Evolutionary conservation across 2,113 vertebrate species (phyloP).

Genomic region (Arenaria interpres): DNA sequence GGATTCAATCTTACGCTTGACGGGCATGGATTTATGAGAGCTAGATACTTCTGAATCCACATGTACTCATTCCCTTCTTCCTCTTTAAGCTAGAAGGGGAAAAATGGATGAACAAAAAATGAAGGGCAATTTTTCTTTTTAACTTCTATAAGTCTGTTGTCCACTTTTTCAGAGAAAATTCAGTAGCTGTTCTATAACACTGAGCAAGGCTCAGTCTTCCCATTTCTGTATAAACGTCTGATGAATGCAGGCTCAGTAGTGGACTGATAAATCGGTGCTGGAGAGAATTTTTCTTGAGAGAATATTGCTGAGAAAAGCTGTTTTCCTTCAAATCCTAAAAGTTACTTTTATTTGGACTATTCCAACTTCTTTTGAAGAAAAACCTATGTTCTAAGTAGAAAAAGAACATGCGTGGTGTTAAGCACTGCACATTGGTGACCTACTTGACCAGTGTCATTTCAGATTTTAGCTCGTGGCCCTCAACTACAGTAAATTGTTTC

Average conservation of each 20-base stretch:
- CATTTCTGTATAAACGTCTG: conserved; percentile 5
- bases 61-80: background rate
- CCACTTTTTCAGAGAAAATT: conserved; percentile 33
- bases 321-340: conserved; percentile 2
- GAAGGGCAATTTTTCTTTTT: conserved; percentile 46
- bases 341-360: background rate
- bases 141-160: background rate
- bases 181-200: background rate
- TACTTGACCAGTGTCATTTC: background rate
- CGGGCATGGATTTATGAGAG: background rate
- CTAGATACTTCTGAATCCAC: background rate
- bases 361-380: background rate
- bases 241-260: conserved; percentile 4
- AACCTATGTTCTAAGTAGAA: background rate
- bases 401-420: background rate
- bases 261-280: background rate
- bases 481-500: background rate
- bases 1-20: background rate
- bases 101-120: conserved; percentile 22
- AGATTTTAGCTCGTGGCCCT: background rate
- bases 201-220: background rate
- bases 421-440: background rate
- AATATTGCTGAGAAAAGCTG: conserved; percentile 47
- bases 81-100: background rate
- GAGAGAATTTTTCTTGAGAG: conserved; percentile 26